Evolutionary conservation across 37 sponge, comb jelly and placozoan species (phyloP).

Genomic region (Geodia barretti): DNA sequence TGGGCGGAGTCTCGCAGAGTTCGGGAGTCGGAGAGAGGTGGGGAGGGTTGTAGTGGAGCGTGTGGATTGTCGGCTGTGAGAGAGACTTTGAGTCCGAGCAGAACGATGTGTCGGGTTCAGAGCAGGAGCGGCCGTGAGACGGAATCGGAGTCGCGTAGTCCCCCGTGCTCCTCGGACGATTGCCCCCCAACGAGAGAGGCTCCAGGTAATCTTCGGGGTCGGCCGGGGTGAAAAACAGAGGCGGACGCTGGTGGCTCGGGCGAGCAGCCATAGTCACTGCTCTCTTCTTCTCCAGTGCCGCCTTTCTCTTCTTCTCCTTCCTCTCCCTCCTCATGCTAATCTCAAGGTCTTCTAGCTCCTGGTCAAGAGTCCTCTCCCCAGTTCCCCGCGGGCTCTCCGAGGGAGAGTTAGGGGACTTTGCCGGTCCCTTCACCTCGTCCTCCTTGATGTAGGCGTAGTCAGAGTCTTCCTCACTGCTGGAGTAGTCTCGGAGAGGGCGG

Average conservation of each 20-base stretch:
- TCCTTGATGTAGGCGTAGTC: constrained; percentile 55
- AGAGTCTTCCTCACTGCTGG: constrained; percentile 34
- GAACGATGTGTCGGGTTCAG: constrained; percentile 8
- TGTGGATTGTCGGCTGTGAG: not conserved
- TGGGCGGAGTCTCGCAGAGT: not conserved
- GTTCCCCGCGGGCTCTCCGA: not conserved
- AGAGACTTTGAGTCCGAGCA: not conserved
- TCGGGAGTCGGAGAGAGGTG: not conserved
- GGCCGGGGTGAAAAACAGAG: not conserved
- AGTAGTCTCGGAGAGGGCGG: not conserved
- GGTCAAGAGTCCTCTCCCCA: constrained; percentile 16
- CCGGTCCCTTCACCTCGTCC: constrained; percentile 30
- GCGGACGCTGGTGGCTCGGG: not conserved
- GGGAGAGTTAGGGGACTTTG: not conserved
- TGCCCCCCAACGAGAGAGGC: constrained; percentile 27
- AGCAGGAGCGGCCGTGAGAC: not conserved
- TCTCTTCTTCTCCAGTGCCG: not conserved
- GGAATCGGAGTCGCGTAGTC: not conserved
- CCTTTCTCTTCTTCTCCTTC: constrained; percentile 26
- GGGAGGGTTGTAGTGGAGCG: not conserved
- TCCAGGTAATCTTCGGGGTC: constrained; percentile 57
- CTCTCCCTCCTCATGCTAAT: constrained; percentile 20
- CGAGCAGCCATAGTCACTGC: not conserved
- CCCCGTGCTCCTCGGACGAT: not conserved
- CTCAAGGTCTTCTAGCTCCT: constrained; percentile 17